Evolutionary conservation across 2,888 invertebrate genomes (phyloP), one percentile per base, ranked within the genome.

Genomic region (Carabus problematicus): DNA sequence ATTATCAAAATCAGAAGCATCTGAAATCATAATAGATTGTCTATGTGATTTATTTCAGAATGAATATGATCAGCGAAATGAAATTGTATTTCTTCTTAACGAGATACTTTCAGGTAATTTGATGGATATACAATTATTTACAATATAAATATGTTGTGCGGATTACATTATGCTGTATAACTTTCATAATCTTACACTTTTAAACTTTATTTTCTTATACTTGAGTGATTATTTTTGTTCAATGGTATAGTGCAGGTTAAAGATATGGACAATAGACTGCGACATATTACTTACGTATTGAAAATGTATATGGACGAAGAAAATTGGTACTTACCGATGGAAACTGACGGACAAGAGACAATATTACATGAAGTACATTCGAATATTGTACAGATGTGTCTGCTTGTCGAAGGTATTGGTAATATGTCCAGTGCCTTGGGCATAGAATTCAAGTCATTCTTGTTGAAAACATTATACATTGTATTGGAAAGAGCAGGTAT

Each of bases 401-500:
- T 92, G 6, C 81, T 91, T 71, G 82, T 89, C 0, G 92, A 93
- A 78, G 90, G 91, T 1, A 79, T 93, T 14, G 92, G 89, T 0
- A 80, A 85, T 74, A 84, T 90, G 71, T 89, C 92, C 0, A 70
- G 75, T 4, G 80, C 82, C 11, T 80, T 91, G 19, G 79, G 82
- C 62, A 75, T 79, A 0, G 75, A 83, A 0, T 92, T 87, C 78
- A 84, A 88, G 72, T 82, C 83, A 1, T 89, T 87, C 76, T 77
- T 93, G 71, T 79, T 92, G 67, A 87, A 86, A 75, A 87, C 88
- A 12, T 81, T 93, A 47, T 91, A 91, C 74, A 80, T 88, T 61
- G 80, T 93, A 19, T 79, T 93, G 60, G 90, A 92, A 77, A 86
- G 89, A 81, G 88, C 91, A 68, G 91, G 91, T 90, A 79, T 71